Evolutionary conservation across 2,888 invertebrate species (phyloP), one percentile per base, ranked within the genome.

Genomic region (Oxycera nigricornis): DNA sequence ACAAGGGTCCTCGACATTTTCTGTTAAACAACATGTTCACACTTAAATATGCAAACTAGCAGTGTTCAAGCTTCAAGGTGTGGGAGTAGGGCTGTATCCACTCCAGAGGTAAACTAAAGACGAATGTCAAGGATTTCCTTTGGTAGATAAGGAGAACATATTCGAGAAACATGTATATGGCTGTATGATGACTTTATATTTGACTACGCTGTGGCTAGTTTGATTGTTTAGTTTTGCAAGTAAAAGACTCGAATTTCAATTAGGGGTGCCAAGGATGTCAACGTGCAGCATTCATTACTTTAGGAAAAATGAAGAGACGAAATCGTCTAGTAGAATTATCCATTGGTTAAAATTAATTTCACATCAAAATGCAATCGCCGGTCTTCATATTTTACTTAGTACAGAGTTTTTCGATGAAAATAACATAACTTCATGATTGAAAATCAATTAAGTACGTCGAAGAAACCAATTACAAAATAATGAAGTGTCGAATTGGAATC

Each of bases 1-100:
- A 73, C 73, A 73, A 73, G 73, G 73, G 73, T 73, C 55, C 73
- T 73, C 73, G 73, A 73, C 73, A 73, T 73, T 73, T 73, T 73
- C 52, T 65, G 65, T 73, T 73, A 39, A 73, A 73, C 73, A 73
- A 73, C 73, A 73, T 73, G 73, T 73, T 73, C 73, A 73, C 73
- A 73, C 73, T 73, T 73, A 73, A 55, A 65, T 73, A 73, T 73
- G 73, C 73, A 73, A 73, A 73, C 35, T 65, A 72, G 28, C 61
- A 11, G 65, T 30, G 14, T 39, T 39, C 39, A 20, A 50, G 30
- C 26, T 3, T 30, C 14, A 11, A 55, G 31, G 28, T 52, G 52
- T 30, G 28, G 24, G 31, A 17, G 35, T 52, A 11, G 30, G 68
- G 28, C 31, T 26, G 11, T 39, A 24, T 67, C 7, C 24, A 24